phyloP scores from a whole-genome alignment of 2,797 vertebrate genomes.

The Cyclura pinguis region DNA sequence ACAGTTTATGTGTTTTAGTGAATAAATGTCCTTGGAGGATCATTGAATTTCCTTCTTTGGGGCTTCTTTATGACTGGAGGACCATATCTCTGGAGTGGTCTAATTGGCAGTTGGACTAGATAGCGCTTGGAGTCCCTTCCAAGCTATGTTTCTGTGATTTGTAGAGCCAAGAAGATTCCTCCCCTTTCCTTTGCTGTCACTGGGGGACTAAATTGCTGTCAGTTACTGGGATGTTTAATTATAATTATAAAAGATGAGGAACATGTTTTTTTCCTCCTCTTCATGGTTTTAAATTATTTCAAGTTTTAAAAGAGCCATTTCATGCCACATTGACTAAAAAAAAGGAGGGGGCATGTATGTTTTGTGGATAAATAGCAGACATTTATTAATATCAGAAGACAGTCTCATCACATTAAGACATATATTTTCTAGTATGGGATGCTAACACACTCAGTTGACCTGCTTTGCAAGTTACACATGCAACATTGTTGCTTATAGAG shows the following conservation, averaged over 20 bases:
- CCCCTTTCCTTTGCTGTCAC: not conserved
- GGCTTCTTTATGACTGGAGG: too few relatives aligned
- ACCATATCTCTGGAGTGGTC: too few relatives aligned
- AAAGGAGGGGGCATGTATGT: not conserved
- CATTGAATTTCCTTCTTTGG: too few relatives aligned
- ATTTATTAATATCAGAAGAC: not conserved
- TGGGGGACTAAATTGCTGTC: slow-evolving; percentile 10
- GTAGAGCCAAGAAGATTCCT: not conserved
- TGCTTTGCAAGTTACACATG: not conserved
- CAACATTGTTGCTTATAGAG: too few relatives aligned
- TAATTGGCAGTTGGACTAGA: too few relatives aligned
- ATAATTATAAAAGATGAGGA: slow-evolving; percentile 2
- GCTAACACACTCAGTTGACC: not conserved
- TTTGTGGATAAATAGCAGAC: not conserved
- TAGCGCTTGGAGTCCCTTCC: too few relatives aligned
- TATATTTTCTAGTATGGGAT: not conserved
- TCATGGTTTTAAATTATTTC: slow-evolving; percentile 23
- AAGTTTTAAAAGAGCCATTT: not conserved
- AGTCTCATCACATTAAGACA: not conserved
- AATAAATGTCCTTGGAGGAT: too few relatives aligned
- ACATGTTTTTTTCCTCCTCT: not conserved
- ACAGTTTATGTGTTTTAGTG: too few relatives aligned
- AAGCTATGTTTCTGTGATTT: too few relatives aligned
- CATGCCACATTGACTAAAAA: slow-evolving; percentile 13
- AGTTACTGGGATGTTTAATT: slow-evolving; percentile 8